These are phyloP conservation scores for Drosophila triauraria DNA, from an alignment of 1,140 invertebrate genomes.

Conservation along the genomic window DNA sequence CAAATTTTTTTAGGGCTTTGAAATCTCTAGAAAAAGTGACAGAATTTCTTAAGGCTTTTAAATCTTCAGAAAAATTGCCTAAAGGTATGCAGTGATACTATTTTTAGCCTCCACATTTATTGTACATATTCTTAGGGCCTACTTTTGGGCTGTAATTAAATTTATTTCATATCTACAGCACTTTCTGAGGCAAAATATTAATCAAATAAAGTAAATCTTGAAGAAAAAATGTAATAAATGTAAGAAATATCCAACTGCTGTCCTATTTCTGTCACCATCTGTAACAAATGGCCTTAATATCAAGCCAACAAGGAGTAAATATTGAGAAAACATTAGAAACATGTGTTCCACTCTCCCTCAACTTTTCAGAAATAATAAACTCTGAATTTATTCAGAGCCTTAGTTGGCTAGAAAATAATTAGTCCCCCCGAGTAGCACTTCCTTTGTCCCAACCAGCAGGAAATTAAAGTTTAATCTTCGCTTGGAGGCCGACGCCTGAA, in stretches of 20 bases:
- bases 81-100: neutral
- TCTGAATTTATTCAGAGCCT: too few species aligned
- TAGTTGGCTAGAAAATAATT: neutral
- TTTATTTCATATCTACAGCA: neutral
- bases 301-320: neutral
- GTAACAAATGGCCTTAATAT: neutral
- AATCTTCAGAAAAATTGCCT: too few species aligned
- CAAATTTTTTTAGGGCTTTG: too few species aligned
- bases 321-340: neutral
- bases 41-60: neutral
- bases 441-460: constrained; percentile 4
- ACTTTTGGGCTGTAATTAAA: neutral
- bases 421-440: neutral
- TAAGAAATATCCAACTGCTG: neutral
- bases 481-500: neutral
- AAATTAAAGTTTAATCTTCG: constrained; percentile 38
- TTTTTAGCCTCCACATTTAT: neutral
- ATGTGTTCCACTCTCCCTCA: neutral
- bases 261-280: neutral
- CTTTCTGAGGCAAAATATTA: neutral
- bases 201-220: neutral
- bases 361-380: neutral
- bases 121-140: neutral
- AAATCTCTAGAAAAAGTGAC: neutral
- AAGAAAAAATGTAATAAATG: neutral